Evolutionary conservation across 2,113 vertebrate species (phyloP).

Genomic region (Apteryx owenii): DNA sequence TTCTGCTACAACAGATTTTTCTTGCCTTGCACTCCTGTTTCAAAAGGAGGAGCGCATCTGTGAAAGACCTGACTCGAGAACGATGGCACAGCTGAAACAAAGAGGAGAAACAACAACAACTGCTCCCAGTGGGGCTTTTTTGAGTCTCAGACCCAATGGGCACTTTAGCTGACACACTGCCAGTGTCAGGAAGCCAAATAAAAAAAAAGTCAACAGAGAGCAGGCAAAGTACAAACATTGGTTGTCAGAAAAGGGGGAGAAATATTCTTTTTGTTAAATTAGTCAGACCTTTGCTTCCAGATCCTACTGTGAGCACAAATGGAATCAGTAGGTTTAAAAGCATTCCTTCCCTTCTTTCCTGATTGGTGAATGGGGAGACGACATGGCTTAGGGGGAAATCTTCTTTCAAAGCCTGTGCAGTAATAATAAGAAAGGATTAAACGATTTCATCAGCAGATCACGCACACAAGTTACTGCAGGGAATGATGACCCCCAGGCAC

Average conservation of each 20-base stretch:
- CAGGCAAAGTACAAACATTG: conserved; percentile 61
- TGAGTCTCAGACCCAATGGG: neutral
- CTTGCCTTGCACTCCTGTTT: conserved; percentile 5
- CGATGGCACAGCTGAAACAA: conserved; percentile 51
- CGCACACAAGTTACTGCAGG: conserved; percentile 17
- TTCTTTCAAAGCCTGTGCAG: conserved; percentile 94
- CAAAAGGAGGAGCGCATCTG: conserved; percentile 20
- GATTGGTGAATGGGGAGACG: conserved; percentile 99
- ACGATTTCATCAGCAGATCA: conserved; percentile 40
- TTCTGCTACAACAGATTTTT: conserved; percentile 6
- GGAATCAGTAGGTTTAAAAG: conserved; percentile 98
- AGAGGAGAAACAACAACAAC: conserved; percentile 50
- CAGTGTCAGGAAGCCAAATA: conserved; percentile 39
- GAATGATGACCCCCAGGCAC: conserved; percentile 13
- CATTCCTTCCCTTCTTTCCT: conserved; percentile 98
- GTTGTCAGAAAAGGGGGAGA: conserved; percentile 41
- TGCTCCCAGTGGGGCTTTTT: conserved; percentile 2
- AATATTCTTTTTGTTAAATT: conserved; percentile 76
- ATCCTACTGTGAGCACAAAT: conserved; percentile 98
- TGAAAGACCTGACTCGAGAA: conserved; percentile 34
- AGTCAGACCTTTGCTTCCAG: conserved; percentile 97
- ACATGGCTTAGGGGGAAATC: conserved; percentile 98
- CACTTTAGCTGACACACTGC: conserved; percentile 19
- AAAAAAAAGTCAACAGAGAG: conserved; percentile 31
- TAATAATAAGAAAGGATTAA: conserved; percentile 76